Percentiles rank a stretch among this genome's conserved stretches.
Evolutionary conservation across 2,113 vertebrate genomes (phyloP).

Genomic region (Ochotona princeps): DNA sequence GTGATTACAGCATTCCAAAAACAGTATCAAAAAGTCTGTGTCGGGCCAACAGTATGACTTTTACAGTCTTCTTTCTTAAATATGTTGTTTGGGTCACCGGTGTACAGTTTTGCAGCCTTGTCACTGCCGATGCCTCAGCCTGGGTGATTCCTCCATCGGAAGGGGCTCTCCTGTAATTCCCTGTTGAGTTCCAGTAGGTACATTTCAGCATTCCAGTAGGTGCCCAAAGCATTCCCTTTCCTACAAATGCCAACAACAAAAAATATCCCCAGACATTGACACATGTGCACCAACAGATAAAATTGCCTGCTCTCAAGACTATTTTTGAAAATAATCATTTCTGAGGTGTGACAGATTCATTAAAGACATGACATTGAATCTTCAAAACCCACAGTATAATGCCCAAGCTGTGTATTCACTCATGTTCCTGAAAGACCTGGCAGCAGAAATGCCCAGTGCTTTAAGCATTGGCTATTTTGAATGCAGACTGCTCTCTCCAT

Average conservation of each 20-base stretch:
- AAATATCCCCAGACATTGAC: background rate
- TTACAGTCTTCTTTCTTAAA: slow-evolving; percentile 19
- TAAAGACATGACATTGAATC: background rate
- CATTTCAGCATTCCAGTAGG: background rate
- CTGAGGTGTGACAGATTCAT: background rate
- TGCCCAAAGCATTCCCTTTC: background rate
- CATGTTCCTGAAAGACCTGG: background rate
- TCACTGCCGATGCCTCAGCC: background rate
- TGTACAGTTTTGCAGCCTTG: background rate
- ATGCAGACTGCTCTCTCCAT: background rate
- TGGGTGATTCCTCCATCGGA: background rate
- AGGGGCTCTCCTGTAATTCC: background rate
- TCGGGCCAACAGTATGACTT: background rate
- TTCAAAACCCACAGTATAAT: background rate
- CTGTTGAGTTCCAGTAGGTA: background rate
- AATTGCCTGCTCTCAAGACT: background rate
- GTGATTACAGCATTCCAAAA: slow-evolving; percentile 51
- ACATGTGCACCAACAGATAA: background rate
- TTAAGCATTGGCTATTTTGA: background rate
- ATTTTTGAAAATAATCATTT: slow-evolving; percentile 29
- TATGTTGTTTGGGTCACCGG: background rate
- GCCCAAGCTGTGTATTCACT: background rate
- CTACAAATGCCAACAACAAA: background rate
- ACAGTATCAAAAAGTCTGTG: background rate
- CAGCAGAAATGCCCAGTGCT: background rate